A percentile compares a stretch with the other conserved stretches of the same genome.
These are phyloP conservation scores for Lagria hirta DNA, from an alignment of 2,888 invertebrate genomes.

Conservation along the genomic window DNA sequence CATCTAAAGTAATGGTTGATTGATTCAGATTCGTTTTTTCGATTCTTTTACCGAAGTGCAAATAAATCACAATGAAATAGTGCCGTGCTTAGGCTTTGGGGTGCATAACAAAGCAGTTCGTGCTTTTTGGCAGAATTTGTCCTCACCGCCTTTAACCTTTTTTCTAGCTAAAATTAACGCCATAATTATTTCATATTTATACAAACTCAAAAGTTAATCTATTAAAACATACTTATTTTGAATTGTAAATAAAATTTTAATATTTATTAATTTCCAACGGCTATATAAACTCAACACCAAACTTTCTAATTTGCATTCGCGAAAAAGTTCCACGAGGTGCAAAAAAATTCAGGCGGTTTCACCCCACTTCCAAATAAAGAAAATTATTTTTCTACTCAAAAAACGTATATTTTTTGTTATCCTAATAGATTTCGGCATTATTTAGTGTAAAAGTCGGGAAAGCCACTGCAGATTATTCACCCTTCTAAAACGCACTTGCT, in stretches of 20 bases:
- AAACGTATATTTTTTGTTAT: no score
- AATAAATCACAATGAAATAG: slow-evolving; percentile 57
- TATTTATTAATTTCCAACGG: slow-evolving; percentile 44
- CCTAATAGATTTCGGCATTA: no score
- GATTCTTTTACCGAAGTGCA: slow-evolving; percentile 56
- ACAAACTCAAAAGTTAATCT: slow-evolving; percentile 40
- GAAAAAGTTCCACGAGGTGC: slow-evolving; percentile 29
- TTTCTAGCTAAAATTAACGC: slow-evolving; percentile 14
- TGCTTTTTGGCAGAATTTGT: slow-evolving; percentile 43
- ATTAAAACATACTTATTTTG: slow-evolving; percentile 49
- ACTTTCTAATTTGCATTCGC: slow-evolving; percentile 33
- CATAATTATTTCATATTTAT: slow-evolving; percentile 38
- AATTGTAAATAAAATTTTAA: slow-evolving; percentile 48
- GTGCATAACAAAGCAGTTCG: slow-evolving; percentile 55
- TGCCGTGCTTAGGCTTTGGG: slow-evolving; percentile 49
- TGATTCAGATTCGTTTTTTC: slow-evolving; percentile 57
- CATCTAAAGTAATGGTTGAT: slow-evolving; percentile 55
- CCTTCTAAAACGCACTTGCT: slow-evolving; percentile 50
- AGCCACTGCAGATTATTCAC: slow-evolving; percentile 52
- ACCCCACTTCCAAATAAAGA: no score
- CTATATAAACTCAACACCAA: slow-evolving; percentile 28
- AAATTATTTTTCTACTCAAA: no score
- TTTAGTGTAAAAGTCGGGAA: slow-evolving; percentile 18
- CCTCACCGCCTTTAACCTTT: slow-evolving; percentile 25
- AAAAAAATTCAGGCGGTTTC: no score